Evolutionary conservation across 2,113 vertebrate species (phyloP).

Genomic region (Corythoichthys intestinalis): DNA sequence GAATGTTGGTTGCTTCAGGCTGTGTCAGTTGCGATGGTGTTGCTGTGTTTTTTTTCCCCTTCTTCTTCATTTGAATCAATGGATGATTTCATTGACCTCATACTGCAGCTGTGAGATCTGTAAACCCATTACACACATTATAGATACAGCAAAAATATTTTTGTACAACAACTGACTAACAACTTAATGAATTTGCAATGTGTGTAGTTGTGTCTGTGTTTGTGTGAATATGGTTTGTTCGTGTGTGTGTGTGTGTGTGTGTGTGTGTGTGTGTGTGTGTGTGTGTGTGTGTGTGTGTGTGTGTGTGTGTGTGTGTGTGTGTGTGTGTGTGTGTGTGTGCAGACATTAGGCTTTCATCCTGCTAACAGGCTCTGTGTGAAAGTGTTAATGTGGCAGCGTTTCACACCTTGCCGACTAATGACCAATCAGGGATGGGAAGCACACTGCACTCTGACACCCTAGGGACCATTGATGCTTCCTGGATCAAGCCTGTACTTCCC

Average conservation of each 20-base stretch:
- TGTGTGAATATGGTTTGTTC: too few species aligned
- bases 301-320: background rate
- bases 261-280: slow-evolving; percentile 9
- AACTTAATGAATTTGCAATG: slow-evolving; percentile 27
- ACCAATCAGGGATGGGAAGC: slow-evolving; percentile 23
- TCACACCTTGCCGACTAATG: slow-evolving; percentile 43
- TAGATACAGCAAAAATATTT: slow-evolving; percentile 47
- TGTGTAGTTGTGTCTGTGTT: background rate
- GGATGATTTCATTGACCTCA: slow-evolving; percentile 53
- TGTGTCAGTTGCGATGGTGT: slow-evolving; percentile 37
- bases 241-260: background rate
- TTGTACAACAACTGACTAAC: slow-evolving; percentile 25
- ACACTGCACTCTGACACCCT: slow-evolving; percentile 15
- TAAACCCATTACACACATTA: slow-evolving; percentile 34
- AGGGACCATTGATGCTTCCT: slow-evolving; percentile 13
- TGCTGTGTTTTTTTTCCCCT: slow-evolving; percentile 13
- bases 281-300: slow-evolving; percentile 7
- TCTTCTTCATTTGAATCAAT: slow-evolving; percentile 47
- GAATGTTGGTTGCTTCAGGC: slow-evolving; percentile 43
- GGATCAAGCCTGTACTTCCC: slow-evolving; percentile 21
- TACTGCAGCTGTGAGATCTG: slow-evolving; percentile 46
- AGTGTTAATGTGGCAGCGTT: slow-evolving; percentile 51
- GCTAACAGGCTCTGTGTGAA: slow-evolving; percentile 45
- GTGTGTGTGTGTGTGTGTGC: slow-evolving; percentile 8
- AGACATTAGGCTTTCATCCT: slow-evolving; percentile 34